Percentiles rank a stretch among this genome's conserved stretches.
These are phyloP conservation scores for Siniperca scherzeri DNA, from an alignment of 2,797 vertebrate genomes.

Conservation along the genomic window DNA sequence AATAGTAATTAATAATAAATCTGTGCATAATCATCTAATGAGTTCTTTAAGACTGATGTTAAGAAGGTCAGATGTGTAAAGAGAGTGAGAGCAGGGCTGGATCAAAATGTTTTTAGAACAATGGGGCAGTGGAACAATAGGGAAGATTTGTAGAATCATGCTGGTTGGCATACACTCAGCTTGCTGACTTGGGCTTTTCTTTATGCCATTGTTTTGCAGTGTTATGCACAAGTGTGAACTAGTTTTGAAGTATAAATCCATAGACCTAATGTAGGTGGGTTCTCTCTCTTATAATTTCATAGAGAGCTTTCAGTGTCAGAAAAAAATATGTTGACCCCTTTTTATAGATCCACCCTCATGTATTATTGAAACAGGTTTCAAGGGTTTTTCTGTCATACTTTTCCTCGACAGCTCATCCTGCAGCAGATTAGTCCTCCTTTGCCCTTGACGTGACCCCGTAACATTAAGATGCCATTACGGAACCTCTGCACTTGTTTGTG, in stretches of 20 bases:
- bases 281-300: neutral
- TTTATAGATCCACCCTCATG: constrained; percentile 20
- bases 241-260: neutral
- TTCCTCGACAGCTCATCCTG: constrained; percentile 37
- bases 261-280: neutral
- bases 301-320: neutral
- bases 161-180: constrained; percentile 1
- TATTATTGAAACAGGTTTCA: constrained; percentile 47
- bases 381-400: constrained; percentile 36
- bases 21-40: constrained; percentile 15
- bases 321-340: neutral
- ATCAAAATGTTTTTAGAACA: constrained; percentile 23
- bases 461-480: constrained; percentile 64
- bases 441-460: constrained; percentile 67
- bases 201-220: constrained; percentile 13
- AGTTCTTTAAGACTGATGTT: constrained; percentile 9
- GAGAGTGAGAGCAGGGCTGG: neutral
- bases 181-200: constrained; percentile 30
- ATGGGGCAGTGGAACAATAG: constrained; percentile 15
- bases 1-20: constrained; percentile 30
- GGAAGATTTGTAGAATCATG: constrained; percentile 13
- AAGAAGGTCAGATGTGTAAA: constrained; percentile 24
- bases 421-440: constrained; percentile 47
- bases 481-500: constrained; percentile 26
- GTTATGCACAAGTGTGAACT: neutral